These are phyloP conservation scores for Cantharis nigra DNA, from an alignment of 2,888 invertebrate genomes.

Conservation along the genomic window DNA sequence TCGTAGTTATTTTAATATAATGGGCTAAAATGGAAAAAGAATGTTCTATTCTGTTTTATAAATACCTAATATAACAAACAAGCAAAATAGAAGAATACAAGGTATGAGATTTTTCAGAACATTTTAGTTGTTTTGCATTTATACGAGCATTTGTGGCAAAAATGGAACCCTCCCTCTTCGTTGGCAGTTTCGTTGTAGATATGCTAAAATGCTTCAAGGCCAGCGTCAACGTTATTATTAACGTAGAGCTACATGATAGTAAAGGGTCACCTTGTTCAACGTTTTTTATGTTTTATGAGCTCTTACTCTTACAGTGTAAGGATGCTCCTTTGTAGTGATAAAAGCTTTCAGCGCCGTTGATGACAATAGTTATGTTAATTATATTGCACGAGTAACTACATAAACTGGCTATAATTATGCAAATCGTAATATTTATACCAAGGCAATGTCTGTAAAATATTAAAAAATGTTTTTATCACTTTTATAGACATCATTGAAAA, in stretches of 20 bases:
- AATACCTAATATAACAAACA: constrained; percentile 11
- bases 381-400: constrained; percentile 28
- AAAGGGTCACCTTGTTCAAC: constrained; percentile 29
- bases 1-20: background rate
- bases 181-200: constrained; percentile 23
- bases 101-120: constrained; percentile 15
- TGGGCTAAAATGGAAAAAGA: background rate
- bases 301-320: constrained; percentile 24
- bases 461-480: constrained; percentile 33
- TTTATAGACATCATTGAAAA: constrained; percentile 7
- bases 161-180: constrained; percentile 18
- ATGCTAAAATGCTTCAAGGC: constrained; percentile 27
- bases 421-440: constrained; percentile 14
- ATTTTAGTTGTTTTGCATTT: constrained; percentile 24
- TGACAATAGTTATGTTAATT: constrained; percentile 32
- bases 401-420: constrained; percentile 27
- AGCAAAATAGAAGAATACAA: constrained; percentile 19
- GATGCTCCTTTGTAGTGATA: constrained; percentile 23
- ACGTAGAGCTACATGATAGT: constrained; percentile 24
- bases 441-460: constrained; percentile 30
- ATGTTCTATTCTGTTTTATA: background rate
- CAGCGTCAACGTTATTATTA: constrained; percentile 29
- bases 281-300: constrained; percentile 30
- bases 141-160: constrained; percentile 25
- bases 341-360: constrained; percentile 23